Evolutionary conservation across 2,888 invertebrate genomes (phyloP).

Genomic region (Eupelmus urozonus): DNA sequence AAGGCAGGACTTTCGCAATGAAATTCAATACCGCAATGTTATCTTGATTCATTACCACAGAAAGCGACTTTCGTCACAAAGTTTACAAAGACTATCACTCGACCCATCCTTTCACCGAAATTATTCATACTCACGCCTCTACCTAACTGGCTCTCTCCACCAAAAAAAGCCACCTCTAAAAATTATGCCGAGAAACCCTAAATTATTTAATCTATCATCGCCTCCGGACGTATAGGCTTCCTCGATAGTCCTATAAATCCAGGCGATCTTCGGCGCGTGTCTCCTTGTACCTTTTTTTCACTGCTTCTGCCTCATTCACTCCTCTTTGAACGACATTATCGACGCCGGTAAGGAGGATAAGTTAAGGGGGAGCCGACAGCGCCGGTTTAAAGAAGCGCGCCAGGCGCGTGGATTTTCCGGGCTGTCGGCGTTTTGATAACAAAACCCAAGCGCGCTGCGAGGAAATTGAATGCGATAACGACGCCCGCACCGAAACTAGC

Average conservation of each 20-base stretch:
- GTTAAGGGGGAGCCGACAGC: not conserved
- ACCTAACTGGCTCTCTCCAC: too few relatives aligned
- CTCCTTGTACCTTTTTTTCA: not conserved
- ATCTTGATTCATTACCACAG: too few relatives aligned
- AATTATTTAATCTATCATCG: constrained; percentile 37
- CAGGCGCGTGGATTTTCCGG: constrained; percentile 35
- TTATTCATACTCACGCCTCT: too few relatives aligned
- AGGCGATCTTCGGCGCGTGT: not conserved
- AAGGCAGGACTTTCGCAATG: too few relatives aligned
- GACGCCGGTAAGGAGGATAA: constrained; percentile 23
- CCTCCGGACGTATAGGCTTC: not conserved
- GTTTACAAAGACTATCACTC: too few relatives aligned
- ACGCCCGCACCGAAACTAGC: not conserved
- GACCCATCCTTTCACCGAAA: too few relatives aligned
- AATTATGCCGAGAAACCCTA: constrained; percentile 17
- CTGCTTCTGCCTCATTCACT: constrained; percentile 38
- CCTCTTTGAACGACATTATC: constrained; percentile 39
- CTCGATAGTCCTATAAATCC: not conserved
- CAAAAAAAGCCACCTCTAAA: not conserved
- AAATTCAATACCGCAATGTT: too few relatives aligned
- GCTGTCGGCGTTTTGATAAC: constrained; percentile 42
- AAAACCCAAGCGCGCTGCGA: not conserved
- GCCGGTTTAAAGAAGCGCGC: not conserved
- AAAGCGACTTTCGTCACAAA: too few relatives aligned
- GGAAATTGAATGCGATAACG: constrained; percentile 46